Evolutionary conservation across 2,113 vertebrate species (phyloP), one percentile per base, ranked within the genome.

Genomic region (Grammomys dolichurus): DNA sequence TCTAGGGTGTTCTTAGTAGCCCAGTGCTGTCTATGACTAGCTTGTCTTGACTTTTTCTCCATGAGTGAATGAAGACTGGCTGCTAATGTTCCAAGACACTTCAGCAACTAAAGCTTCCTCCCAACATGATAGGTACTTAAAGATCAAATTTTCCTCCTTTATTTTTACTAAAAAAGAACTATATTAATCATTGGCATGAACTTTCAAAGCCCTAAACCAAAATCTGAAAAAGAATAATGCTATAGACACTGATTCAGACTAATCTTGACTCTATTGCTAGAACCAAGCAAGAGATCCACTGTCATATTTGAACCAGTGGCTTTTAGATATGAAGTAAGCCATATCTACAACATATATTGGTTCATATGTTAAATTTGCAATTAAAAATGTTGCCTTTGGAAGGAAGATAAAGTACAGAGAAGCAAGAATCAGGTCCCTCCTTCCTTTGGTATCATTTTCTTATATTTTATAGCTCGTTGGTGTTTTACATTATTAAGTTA

Each of bases 381-480:
- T 91, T 93, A 85, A 43, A 72, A 46, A 24, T 16, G 86, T 80
- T 95, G n/a, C 20, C 19, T 20, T 73, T 84, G 12, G 14, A 77
- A 6, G 28, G 48, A 43, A 65, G 51, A 88, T 58, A 70, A 24
- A 70, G 19, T n/a, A 88, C 19, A 84, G 28, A 76, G 24, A 77
- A 67, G 28, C 28, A 91, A 72, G 36, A 76, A 36, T 54, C 75
- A 17, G 1, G 36, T 60, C 86, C 16, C 72, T 90, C 89, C 65
- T 69, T 70, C 69, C 56, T 51, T 58, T 85, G 60, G 24, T 14
- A 31, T 43, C 46, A 73, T 80, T 95, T 90, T 70, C 54, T 76
- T 96, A 54, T 89, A 46, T 93, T 96, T 97, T 43, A 33, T 93
- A 63, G 51, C 40, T 84, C 36, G 19, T 77, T 70, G 54, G 22